These are phyloP conservation scores for Drosophila emarginata DNA, from an alignment of 2,888 invertebrate species.

Conservation along the genomic window DNA sequence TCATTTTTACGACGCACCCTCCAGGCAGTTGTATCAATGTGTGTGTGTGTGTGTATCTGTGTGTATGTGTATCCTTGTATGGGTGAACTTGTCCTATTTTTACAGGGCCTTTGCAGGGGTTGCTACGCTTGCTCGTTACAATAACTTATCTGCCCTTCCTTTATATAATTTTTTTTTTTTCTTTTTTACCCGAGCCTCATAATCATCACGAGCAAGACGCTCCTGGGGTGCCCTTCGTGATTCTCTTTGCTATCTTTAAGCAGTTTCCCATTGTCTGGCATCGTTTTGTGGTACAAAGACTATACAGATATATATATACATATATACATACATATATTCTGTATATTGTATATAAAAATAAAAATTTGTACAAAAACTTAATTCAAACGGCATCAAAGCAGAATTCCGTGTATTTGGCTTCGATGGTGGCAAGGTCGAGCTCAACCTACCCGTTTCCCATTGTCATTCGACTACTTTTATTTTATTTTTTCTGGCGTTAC, in stretches of 20 bases:
- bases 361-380: slow-evolving; percentile 62
- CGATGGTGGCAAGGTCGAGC: slow-evolving; percentile 40
- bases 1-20: slow-evolving; percentile 79
- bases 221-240: slow-evolving; percentile 77
- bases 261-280: slow-evolving; percentile 65
- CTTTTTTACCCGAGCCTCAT: slow-evolving; percentile 45
- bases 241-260: slow-evolving; percentile 50
- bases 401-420: slow-evolving; percentile 31
- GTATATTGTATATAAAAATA: slow-evolving; percentile 51
- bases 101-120: slow-evolving; percentile 70
- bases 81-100: slow-evolving; percentile 73
- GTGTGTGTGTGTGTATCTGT: slow-evolving; percentile 27
- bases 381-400: slow-evolving; percentile 43
- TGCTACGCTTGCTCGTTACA: slow-evolving; percentile 58
- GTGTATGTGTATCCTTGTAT: not conserved
- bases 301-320: slow-evolving; percentile 15
- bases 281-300: slow-evolving; percentile 71
- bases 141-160: slow-evolving; percentile 77
- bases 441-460: slow-evolving; percentile 18
- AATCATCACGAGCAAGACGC: slow-evolving; percentile 70
- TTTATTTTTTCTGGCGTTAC: slow-evolving; percentile 36
- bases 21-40: slow-evolving; percentile 45
- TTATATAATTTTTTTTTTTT: slow-evolving; percentile 22
- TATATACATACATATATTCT: not conserved
- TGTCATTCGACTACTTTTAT: not conserved